phyloP scores from a whole-genome alignment of 53 echinoderm and acorn worm species.

The Actinopyga echinites region DNA sequence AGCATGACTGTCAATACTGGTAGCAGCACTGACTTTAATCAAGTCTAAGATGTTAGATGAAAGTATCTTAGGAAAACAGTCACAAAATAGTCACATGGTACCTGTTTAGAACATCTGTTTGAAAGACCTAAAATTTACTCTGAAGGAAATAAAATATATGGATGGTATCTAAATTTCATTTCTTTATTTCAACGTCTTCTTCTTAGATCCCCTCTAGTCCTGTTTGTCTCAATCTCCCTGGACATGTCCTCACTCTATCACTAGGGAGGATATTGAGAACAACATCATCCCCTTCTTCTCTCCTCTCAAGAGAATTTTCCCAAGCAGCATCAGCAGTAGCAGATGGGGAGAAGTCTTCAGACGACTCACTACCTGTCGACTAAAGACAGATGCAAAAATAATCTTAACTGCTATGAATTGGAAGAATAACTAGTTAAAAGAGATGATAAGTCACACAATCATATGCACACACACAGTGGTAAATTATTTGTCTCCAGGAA shows the following conservation, averaged over 20 bases:
- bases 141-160: too few relatives aligned
- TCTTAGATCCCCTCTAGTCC: conserved; percentile 5
- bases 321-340: neutral
- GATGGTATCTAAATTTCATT: neutral
- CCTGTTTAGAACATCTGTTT: too few relatives aligned
- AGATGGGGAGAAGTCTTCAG: neutral
- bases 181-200: neutral
- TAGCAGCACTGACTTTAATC: too few relatives aligned
- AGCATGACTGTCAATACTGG: too few relatives aligned
- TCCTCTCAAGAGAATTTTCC: neutral
- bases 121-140: too few relatives aligned
- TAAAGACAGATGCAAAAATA: neutral
- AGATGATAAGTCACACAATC: neutral
- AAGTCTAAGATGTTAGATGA: too few relatives aligned
- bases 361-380: conserved; percentile 26
- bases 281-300: neutral
- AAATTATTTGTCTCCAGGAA: neutral
- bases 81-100: too few relatives aligned
- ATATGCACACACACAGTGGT: neutral
- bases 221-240: conserved; percentile 19
- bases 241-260: conserved; percentile 26
- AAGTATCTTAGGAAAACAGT: too few relatives aligned
- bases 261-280: neutral
- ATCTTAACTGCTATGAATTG: neutral
- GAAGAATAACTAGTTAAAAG: neutral